These are phyloP conservation scores for Coreoperca whiteheadi DNA, from an alignment of 2,113 vertebrate genomes.

Conservation along the genomic window DNA sequence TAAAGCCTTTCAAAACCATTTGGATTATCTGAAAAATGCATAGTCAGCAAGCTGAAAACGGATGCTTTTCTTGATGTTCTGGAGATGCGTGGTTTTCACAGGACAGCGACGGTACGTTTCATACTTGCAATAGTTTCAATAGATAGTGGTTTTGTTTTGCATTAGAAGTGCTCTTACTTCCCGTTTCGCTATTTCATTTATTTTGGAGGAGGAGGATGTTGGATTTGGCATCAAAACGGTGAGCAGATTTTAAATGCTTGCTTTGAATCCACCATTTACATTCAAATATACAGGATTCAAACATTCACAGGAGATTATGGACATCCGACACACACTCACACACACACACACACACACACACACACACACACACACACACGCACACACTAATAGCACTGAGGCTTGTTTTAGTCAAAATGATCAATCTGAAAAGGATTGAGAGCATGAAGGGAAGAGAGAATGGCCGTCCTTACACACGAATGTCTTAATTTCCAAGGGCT, in stretches of 20 bases:
- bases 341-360: neutral
- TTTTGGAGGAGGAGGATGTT: neutral
- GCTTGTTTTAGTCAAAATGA: neutral
- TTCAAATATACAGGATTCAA: neutral
- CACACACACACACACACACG: neutral
- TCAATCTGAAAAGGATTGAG: slow-evolving; percentile 29
- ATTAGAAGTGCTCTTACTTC: neutral
- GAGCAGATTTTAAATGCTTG: neutral
- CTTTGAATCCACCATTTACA: neutral
- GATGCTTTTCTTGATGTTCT: neutral
- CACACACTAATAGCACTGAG: neutral
- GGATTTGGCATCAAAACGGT: neutral
- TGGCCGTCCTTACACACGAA: neutral
- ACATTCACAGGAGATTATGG: neutral
- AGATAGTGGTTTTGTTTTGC: neutral
- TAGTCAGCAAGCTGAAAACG: neutral
- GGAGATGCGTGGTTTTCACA: neutral
- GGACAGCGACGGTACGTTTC: neutral
- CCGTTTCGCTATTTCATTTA: neutral
- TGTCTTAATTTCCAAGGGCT: neutral
- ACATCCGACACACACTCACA: neutral
- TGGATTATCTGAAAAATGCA: neutral
- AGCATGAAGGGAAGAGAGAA: slow-evolving; percentile 16
- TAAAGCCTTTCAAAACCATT: neutral
- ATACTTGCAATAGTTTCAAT: neutral